Evolutionary conservation across 1,140 invertebrate genomes (phyloP).

Genomic region (Caenorhabditis tropicalis): DNA sequence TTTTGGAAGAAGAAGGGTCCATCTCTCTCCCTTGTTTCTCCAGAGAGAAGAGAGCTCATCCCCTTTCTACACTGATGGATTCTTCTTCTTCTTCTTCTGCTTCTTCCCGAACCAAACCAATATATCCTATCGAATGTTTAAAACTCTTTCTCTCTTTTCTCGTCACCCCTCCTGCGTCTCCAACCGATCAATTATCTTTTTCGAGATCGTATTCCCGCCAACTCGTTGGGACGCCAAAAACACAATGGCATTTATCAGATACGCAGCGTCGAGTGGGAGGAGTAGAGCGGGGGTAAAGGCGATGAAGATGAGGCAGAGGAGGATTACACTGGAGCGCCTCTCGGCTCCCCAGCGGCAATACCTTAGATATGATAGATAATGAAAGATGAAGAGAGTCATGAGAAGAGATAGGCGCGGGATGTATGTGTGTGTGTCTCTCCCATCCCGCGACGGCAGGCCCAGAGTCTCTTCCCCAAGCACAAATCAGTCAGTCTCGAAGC

Average conservation of each 20-base stretch:
- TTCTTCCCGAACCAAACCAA: conserved; percentile 21
- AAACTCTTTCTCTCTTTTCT: not conserved
- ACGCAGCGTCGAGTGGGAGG: conserved; percentile 39
- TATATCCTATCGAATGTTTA: conserved; percentile 5
- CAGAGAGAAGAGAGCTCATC: not conserved
- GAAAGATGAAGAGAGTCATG: not conserved
- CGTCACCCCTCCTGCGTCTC: not conserved
- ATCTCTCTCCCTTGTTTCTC: no score
- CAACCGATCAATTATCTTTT: not conserved
- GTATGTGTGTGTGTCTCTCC: not conserved
- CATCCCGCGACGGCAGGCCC: conserved; percentile 9
- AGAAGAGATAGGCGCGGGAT: not conserved
- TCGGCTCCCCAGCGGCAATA: not conserved
- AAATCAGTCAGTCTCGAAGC: conserved; percentile 45
- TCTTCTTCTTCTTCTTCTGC: not conserved
- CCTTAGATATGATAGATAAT: not conserved
- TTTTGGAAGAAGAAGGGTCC: not conserved
- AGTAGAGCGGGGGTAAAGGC: no score
- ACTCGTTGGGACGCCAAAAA: conserved; percentile 16
- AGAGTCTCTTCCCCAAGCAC: not conserved
- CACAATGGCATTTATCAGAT: conserved; percentile 28
- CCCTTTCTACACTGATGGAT: not conserved
- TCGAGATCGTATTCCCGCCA: not conserved
- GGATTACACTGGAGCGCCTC: conserved; percentile 7
- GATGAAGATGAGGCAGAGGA: not conserved